Conservation (phyloP, 2,888 invertebrate species). For the Trisateles emortualis region DNA sequence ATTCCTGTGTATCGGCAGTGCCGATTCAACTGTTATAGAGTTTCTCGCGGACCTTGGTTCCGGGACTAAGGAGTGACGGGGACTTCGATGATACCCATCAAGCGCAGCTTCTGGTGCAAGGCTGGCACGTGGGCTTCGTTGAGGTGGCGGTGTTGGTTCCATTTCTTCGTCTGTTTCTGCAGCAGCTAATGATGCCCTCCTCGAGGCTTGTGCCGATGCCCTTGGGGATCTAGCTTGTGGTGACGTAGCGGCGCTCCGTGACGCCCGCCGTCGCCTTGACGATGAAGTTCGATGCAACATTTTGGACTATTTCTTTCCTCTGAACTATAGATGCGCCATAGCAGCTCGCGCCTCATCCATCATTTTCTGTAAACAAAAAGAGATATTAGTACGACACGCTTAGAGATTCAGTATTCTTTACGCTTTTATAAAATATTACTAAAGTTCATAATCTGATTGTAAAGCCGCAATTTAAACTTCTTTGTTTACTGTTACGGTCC, state of each 20-base stretch:
- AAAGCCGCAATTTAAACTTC: slow-evolving; percentile 59
- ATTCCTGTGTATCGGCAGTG: slow-evolving; percentile 83
- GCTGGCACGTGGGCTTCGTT: slow-evolving; percentile 86
- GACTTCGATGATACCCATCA: slow-evolving; percentile 85
- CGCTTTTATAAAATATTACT: slow-evolving; percentile 41
- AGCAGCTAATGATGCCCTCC: slow-evolving; percentile 88
- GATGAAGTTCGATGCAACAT: slow-evolving; percentile 90
- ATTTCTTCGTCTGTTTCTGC: slow-evolving; percentile 88
- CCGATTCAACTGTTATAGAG: slow-evolving; percentile 88
- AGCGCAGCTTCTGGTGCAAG: slow-evolving; percentile 85
- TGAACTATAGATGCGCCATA: slow-evolving; percentile 7
- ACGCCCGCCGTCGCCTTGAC: slow-evolving; percentile 89
- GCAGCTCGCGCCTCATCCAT: slow-evolving; percentile 23
- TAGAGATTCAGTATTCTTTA: slow-evolving; percentile 35
- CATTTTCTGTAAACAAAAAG: slow-evolving; percentile 51
- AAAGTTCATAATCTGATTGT: slow-evolving; percentile 53
- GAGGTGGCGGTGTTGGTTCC: slow-evolving; percentile 72
- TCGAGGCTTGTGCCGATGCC: slow-evolving; percentile 76
- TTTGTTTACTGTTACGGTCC: slow-evolving; percentile 54
- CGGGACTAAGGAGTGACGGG: slow-evolving; percentile 86
- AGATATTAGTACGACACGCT: slow-evolving; percentile 11
- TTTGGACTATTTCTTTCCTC: slow-evolving; percentile 29
- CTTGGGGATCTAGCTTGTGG: slow-evolving; percentile 86
- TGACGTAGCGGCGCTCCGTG: slow-evolving; percentile 89
- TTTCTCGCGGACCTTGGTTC: slow-evolving; percentile 88